Evolutionary conservation across 37 sponge, comb jelly and placozoan species (phyloP).

Genomic region (Spongilla lacustris): DNA sequence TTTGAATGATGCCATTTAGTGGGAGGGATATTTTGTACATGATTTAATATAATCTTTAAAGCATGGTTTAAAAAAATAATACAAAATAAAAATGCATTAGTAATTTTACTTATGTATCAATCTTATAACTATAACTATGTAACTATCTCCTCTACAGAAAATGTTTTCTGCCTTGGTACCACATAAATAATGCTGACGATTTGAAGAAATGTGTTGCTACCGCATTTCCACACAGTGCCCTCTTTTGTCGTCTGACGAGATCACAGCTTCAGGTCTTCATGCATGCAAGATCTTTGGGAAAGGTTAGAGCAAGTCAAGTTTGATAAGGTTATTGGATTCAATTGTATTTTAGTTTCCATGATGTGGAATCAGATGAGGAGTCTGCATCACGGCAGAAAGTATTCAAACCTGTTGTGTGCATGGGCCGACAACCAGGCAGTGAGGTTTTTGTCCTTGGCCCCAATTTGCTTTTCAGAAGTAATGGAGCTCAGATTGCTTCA

Average conservation of each 20-base stretch:
- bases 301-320: neutral
- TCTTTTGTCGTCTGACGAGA: conserved; percentile 1
- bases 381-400: neutral
- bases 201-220: neutral
- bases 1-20: too few species aligned
- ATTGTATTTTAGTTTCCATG: neutral
- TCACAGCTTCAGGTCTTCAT: conserved; percentile 10
- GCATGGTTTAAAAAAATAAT: too few species aligned
- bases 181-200: neutral
- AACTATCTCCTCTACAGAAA: neutral
- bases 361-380: conserved; percentile 9
- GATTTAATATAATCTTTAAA: too few species aligned
- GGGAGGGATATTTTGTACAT: too few species aligned
- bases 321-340: neutral
- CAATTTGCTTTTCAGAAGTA: conserved; percentile 7
- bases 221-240: conserved; percentile 3
- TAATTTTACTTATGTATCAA: neutral
- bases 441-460: conserved; percentile 17
- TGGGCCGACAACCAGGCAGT: conserved; percentile 19
- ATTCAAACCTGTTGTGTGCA: conserved; percentile 24
- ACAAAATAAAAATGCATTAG: neutral
- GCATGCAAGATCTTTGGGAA: conserved; percentile 19
- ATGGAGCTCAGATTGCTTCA: conserved; percentile 4
- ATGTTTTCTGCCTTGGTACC: conserved; percentile 18
- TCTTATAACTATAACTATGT: neutral